phyloP scores from a whole-genome alignment of 2,888 invertebrate genomes.

The Chloromyia formosa region DNA sequence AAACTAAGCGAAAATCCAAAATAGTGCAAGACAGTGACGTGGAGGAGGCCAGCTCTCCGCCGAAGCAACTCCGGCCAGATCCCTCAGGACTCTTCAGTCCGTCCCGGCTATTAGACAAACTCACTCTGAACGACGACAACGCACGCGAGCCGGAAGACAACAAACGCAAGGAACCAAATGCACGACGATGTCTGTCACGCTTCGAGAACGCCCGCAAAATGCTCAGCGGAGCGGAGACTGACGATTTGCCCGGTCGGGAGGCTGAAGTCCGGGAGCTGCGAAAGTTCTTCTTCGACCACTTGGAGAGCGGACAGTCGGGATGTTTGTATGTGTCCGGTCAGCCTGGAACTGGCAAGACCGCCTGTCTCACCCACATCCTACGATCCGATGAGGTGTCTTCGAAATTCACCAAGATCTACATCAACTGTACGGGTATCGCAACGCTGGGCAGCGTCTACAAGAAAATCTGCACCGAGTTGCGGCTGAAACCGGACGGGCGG shows the following conservation, averaged over 20 bases:
- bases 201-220: slow-evolving; percentile 62
- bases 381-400: slow-evolving; percentile 67
- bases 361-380: slow-evolving; percentile 80
- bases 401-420: slow-evolving; percentile 69
- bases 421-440: slow-evolving; percentile 89
- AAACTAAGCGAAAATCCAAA: slow-evolving; percentile 16
- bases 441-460: slow-evolving; percentile 84
- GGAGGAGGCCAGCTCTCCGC: slow-evolving; percentile 55
- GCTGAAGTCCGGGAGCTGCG: slow-evolving; percentile 75
- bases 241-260: slow-evolving; percentile 79
- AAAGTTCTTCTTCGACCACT: slow-evolving; percentile 73
- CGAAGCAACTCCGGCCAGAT: slow-evolving; percentile 56
- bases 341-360: slow-evolving; percentile 97
- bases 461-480: slow-evolving; percentile 78
- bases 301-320: slow-evolving; percentile 74
- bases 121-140: slow-evolving; percentile 58
- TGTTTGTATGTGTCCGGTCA: slow-evolving; percentile 95
- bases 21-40: not conserved
- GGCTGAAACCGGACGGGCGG: slow-evolving; percentile 67
- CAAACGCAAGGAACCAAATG: slow-evolving; percentile 40
- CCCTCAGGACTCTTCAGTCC: slow-evolving; percentile 57
- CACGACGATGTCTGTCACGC: slow-evolving; percentile 53
- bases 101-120: slow-evolving; percentile 57
- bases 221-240: slow-evolving; percentile 63
- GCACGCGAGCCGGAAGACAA: too few species aligned